These are phyloP conservation scores for Spodoptera litura DNA, from an alignment of 1,140 invertebrate genomes.

Conservation along the genomic window DNA sequence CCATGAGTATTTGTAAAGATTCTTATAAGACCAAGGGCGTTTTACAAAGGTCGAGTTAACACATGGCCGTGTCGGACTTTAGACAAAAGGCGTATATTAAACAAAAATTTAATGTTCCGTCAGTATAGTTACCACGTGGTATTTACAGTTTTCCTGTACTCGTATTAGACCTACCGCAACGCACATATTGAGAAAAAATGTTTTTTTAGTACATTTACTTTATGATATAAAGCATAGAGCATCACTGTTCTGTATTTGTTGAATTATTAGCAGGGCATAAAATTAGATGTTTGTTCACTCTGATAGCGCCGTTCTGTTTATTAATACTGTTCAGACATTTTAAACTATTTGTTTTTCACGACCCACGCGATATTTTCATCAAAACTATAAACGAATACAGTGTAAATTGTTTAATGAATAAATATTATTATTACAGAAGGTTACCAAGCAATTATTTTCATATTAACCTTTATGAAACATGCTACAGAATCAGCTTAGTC, in stretches of 20 bases:
- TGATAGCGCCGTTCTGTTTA: neutral
- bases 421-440: neutral
- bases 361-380: no score
- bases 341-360: no score
- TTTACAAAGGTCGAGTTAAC: neutral
- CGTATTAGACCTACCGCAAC: slow-evolving; percentile 63
- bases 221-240: slow-evolving; percentile 46
- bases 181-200: slow-evolving; percentile 14
- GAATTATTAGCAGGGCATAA: neutral
- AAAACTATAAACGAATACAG: no score
- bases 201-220: slow-evolving; percentile 49
- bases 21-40: slow-evolving; percentile 4
- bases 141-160: slow-evolving; percentile 54
- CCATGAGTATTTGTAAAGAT: neutral
- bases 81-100: slow-evolving; percentile 1
- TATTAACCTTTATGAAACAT: slow-evolving; percentile 35
- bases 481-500: slow-evolving; percentile 61
- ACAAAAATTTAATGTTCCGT: slow-evolving; percentile 50
- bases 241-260: slow-evolving; percentile 42
- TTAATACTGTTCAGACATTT: no score
- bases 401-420: neutral
- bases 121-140: slow-evolving; percentile 54
- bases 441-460: slow-evolving; percentile 36
- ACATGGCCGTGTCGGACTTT: neutral
- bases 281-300: slow-evolving; percentile 13